A percentile compares a stretch with the other conserved stretches of the same genome.
Conservation (phyloP, 2,888 invertebrate genomes). For the Perizoma flavofasciatum region DNA sequence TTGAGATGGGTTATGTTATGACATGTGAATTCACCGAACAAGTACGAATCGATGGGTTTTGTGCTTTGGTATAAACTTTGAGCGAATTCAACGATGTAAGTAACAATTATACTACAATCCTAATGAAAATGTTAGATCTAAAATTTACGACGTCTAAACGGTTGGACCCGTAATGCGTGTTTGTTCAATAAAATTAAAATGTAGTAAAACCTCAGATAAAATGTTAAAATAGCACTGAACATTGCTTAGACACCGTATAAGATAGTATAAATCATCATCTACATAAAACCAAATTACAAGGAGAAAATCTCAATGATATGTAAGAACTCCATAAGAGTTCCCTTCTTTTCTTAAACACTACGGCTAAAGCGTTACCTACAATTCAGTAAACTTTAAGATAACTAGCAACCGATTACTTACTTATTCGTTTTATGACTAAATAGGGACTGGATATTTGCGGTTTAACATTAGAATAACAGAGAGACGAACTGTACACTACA, state of each 20-base stretch:
- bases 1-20: conserved; percentile 62
- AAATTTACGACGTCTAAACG: conserved; percentile 78
- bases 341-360: conserved; percentile 75
- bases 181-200: conserved; percentile 70
- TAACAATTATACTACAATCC: conserved; percentile 70
- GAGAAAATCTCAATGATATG: conserved; percentile 83
- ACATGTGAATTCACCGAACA: conserved; percentile 74
- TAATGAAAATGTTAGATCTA: conserved; percentile 80
- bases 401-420: conserved; percentile 64
- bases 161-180: conserved; percentile 82
- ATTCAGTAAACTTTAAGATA: conserved; percentile 66
- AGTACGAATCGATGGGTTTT: conserved; percentile 82
- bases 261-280: conserved; percentile 51
- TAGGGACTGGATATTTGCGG: conserved; percentile 31
- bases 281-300: conserved; percentile 71
- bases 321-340: conserved; percentile 79
- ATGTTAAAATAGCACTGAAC: conserved; percentile 67
- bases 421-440: conserved; percentile 36
- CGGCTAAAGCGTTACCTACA: conserved; percentile 79
- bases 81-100: conserved; percentile 79
- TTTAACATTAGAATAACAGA: conserved; percentile 21
- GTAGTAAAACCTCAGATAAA: conserved; percentile 51
- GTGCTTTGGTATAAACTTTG: conserved; percentile 84
- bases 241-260: conserved; percentile 59
- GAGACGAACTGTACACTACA: conserved; percentile 25